Conservation (phyloP, 2,797 vertebrate species). For the Pitangus sulphuratus region DNA sequence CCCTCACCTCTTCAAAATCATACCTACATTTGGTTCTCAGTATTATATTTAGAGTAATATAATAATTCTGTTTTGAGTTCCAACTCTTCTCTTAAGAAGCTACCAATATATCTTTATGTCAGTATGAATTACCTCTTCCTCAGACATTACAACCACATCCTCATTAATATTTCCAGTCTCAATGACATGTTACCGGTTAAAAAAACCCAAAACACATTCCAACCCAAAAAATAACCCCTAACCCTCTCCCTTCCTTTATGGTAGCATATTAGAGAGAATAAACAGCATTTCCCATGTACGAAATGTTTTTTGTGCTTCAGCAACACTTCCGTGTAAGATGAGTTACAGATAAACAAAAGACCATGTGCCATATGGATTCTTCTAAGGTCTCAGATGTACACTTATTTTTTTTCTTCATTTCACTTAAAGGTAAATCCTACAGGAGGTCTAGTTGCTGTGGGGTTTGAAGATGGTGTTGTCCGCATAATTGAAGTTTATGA, state of each 20-base stretch:
- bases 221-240: background rate
- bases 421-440: slow-evolving; percentile 77
- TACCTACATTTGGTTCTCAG: background rate
- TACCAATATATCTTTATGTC: background rate
- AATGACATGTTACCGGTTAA: background rate
- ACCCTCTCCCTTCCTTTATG: background rate
- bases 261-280: background rate
- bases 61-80: background rate
- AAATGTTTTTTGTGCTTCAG: background rate
- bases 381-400: background rate
- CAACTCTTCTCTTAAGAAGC: background rate
- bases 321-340: background rate
- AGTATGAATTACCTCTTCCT: background rate
- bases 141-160: background rate
- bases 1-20: background rate
- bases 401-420: background rate
- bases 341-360: background rate
- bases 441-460: slow-evolving; percentile 82
- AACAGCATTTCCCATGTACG: background rate
- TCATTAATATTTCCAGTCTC: background rate
- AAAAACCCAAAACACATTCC: background rate
- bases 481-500: slow-evolving; percentile 89
- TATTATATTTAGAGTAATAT: background rate
- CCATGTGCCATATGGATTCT: background rate
- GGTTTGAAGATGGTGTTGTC: slow-evolving; percentile 93